These are phyloP conservation scores for Zosterops hypoxanthus DNA, from an alignment of 2,113 vertebrate species.

Conservation along the genomic window DNA sequence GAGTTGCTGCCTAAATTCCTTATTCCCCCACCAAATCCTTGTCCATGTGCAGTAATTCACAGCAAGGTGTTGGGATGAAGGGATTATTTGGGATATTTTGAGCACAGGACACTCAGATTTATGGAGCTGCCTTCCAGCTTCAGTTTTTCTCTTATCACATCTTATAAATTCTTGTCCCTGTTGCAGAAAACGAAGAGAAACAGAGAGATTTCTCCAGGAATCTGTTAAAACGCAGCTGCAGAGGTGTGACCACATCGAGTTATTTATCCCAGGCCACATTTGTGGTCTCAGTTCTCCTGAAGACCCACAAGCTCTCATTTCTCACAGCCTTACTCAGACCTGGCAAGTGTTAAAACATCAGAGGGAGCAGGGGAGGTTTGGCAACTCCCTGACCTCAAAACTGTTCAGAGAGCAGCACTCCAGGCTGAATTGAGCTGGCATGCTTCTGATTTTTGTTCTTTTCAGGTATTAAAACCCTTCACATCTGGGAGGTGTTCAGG, in stretches of 20 bases:
- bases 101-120: neutral
- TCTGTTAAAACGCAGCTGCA: neutral
- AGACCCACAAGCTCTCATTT: constrained; percentile 39
- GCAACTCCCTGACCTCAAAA: constrained; percentile 27
- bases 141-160: neutral
- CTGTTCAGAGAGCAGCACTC: neutral
- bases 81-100: neutral
- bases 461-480: neutral
- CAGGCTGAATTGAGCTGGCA: neutral
- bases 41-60: neutral
- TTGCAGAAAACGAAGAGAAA: neutral
- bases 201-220: neutral
- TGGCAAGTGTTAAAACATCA: neutral
- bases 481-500: neutral
- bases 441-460: neutral
- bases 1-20: neutral
- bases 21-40: neutral
- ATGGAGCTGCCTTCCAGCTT: neutral
- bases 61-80: neutral
- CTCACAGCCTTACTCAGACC: constrained; percentile 3
- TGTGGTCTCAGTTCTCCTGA: constrained; percentile 36
- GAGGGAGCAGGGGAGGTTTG: neutral
- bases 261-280: neutral
- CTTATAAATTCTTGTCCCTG: neutral
- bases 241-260: neutral